Percentiles rank a stretch among this genome's conserved stretches.
phyloP scores from a whole-genome alignment of 2,888 invertebrate species.

The Lasioglossum villosulum region DNA sequence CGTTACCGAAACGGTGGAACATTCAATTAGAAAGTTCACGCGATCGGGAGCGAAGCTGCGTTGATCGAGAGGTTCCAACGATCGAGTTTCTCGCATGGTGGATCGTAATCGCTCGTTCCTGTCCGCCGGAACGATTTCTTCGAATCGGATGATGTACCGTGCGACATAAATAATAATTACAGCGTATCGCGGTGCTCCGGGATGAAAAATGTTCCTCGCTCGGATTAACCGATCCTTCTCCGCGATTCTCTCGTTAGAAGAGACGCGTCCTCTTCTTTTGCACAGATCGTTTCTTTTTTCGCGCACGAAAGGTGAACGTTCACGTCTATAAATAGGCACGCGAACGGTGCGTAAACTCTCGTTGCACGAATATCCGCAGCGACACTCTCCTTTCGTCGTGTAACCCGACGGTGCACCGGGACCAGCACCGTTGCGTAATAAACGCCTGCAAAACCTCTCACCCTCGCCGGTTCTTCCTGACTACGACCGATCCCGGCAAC shows the following conservation, averaged over 20 bases:
- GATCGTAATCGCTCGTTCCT: slow-evolving; percentile 25
- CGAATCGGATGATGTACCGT: slow-evolving; percentile 16
- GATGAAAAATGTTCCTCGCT: slow-evolving; percentile 24
- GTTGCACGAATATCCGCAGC: slow-evolving; percentile 53
- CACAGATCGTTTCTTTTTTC: background rate
- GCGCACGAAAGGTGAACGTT: slow-evolving; percentile 53
- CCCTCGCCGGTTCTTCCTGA: slow-evolving; percentile 70
- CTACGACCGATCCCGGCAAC: slow-evolving; percentile 62
- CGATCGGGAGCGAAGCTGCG: background rate
- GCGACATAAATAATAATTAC: slow-evolving; percentile 52
- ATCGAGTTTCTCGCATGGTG: background rate
- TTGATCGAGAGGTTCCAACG: background rate
- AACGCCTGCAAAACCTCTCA: slow-evolving; percentile 63
- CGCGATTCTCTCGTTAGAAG: background rate
- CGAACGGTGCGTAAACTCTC: slow-evolving; percentile 61
- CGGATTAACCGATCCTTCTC: slow-evolving; percentile 8
- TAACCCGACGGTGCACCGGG: slow-evolving; percentile 52
- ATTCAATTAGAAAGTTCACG: slow-evolving; percentile 21
- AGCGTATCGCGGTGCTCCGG: background rate
- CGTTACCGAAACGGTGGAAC: background rate
- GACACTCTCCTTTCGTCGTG: slow-evolving; percentile 61
- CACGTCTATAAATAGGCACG: slow-evolving; percentile 63
- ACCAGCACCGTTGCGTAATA: slow-evolving; percentile 63
- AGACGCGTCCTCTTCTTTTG: background rate
- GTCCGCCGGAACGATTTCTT: slow-evolving; percentile 31